phyloP scores from a whole-genome alignment of 2,113 vertebrate genomes.

The Vanacampus margaritifer region DNA sequence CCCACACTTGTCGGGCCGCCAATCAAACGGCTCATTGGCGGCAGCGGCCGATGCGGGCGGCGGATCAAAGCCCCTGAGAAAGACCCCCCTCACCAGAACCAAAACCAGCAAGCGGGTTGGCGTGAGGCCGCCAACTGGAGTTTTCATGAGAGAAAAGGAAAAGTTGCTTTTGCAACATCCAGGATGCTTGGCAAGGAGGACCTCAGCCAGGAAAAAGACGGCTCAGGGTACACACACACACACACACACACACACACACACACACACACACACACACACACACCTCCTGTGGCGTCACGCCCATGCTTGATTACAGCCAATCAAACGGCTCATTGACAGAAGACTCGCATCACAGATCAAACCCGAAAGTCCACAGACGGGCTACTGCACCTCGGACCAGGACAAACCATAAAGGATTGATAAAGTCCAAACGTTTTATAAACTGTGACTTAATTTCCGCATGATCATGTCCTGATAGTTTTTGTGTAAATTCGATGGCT shows the following conservation, averaged over 20 bases:
- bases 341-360: slow-evolving; percentile 1
- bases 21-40: background rate
- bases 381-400: too few species aligned
- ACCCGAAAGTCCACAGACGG: background rate
- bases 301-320: slow-evolving; percentile 1
- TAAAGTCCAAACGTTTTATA: too few species aligned
- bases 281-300: background rate
- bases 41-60: background rate
- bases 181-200: background rate
- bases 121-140: background rate
- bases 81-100: background rate
- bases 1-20: background rate
- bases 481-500: too few species aligned
- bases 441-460: too few species aligned
- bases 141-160: background rate
- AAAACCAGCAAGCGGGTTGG: background rate
- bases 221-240: too few species aligned
- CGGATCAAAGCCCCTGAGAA: background rate
- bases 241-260: too few species aligned
- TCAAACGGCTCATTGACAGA: background rate
- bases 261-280: background rate
- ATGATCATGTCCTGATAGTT: too few species aligned
- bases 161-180: background rate
- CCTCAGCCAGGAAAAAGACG: too few species aligned
- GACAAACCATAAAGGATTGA: too few species aligned